Conservation (phyloP, 1,140 invertebrate genomes). For the Oryctes rhinoceros region DNA sequence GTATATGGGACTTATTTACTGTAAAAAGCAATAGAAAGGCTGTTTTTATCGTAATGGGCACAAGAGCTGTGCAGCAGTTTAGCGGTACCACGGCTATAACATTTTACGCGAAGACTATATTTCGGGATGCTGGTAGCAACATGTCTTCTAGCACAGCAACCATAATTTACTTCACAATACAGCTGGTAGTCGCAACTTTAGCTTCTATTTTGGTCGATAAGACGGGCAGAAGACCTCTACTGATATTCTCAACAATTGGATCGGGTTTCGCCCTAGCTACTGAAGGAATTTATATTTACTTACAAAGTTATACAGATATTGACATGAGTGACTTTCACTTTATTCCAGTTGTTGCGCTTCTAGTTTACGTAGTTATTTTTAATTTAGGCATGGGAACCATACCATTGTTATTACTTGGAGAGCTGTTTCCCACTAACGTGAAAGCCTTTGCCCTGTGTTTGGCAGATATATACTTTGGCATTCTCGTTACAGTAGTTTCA, state of each 20-base stretch:
- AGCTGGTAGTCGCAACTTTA: slow-evolving; percentile 70
- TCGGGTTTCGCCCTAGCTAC: slow-evolving; percentile 64
- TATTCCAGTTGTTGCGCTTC: slow-evolving; percentile 71
- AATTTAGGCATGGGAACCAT: slow-evolving; percentile 75
- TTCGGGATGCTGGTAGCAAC: slow-evolving; percentile 66
- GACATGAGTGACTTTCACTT: slow-evolving; percentile 20
- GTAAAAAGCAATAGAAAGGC: slow-evolving; percentile 68
- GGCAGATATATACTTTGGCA: slow-evolving; percentile 74
- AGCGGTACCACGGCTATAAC: slow-evolving; percentile 78
- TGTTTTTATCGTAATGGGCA: slow-evolving; percentile 68
- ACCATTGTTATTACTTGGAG: slow-evolving; percentile 76
- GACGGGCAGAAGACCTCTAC: slow-evolving; percentile 74
- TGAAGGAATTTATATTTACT: slow-evolving; percentile 63
- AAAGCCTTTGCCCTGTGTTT: slow-evolving; percentile 75
- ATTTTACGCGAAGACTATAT: slow-evolving; percentile 78
- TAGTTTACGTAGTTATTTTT: slow-evolving; percentile 76
- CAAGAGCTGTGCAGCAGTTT: slow-evolving; percentile 78
- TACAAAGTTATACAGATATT: slow-evolving; percentile 28
- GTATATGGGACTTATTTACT: slow-evolving; percentile 65
- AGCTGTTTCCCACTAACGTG: slow-evolving; percentile 77
- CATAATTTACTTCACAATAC: slow-evolving; percentile 72
- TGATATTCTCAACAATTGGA: slow-evolving; percentile 68
- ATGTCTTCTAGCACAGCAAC: slow-evolving; percentile 46
- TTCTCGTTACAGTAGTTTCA: slow-evolving; percentile 77
- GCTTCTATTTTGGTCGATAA: slow-evolving; percentile 75